Evolutionary conservation across 2,113 vertebrate genomes (phyloP).

Genomic region (Nesospiza acunhae): DNA sequence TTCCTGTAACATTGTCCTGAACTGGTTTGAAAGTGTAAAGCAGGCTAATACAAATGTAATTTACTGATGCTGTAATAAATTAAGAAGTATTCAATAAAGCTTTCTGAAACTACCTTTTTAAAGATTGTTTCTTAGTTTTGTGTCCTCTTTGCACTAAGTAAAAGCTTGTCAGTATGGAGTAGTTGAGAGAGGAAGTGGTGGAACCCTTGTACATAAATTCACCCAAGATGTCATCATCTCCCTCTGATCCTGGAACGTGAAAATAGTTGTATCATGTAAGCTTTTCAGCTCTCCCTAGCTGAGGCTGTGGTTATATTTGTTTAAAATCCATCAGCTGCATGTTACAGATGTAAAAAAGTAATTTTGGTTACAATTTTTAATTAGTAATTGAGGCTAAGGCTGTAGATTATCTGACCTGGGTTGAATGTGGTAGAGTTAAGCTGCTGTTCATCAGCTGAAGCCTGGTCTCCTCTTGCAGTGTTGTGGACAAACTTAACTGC

Average conservation of each 20-base stretch:
- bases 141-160: background rate
- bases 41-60: background rate
- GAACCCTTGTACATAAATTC: background rate
- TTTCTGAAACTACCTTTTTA: background rate
- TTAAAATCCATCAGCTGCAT: background rate
- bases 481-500: background rate
- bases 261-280: background rate
- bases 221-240: background rate
- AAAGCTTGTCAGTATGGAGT: background rate
- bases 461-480: background rate
- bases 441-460: background rate
- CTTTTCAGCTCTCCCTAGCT: background rate
- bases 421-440: background rate
- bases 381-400: background rate
- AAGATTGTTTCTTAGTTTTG: background rate
- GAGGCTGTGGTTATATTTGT: background rate
- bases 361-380: background rate
- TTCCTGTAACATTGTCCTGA: background rate
- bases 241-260: background rate
- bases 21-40: background rate
- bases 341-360: background rate
- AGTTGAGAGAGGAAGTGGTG: background rate
- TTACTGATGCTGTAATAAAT: background rate
- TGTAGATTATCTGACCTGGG: background rate
- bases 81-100: slow-evolving; percentile 32